Base-by-base conservation (phyloP, 2,888 invertebrate genomes). In the Sesamia inferens region DNA sequence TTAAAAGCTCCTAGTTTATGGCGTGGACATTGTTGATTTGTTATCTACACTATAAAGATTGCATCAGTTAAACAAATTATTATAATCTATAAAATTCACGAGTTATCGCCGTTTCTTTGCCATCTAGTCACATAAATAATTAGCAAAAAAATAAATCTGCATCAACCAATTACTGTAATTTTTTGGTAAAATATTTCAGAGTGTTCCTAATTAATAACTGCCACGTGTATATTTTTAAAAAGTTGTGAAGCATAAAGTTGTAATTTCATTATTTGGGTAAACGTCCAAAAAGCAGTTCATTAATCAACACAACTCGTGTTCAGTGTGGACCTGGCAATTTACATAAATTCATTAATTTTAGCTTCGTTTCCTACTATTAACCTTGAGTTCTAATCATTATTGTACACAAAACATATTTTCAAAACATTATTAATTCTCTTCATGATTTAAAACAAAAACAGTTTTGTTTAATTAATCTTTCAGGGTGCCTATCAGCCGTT, bases 301-400 rank as follows among this genome's bases (percentile, higher is more conserved):
- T 94, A 95, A 94, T 95, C 94, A 94, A 92, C 84, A 89, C 90
- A 89, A 90, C 91, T 91, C 91, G 91, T 88, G 88, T 90, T 86
- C 85, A 84, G 87, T 85, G 66, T 65, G 85, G 82, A 84, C 88
- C 89, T 82, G 77, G 88, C 85, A 87, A 94, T 94, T 95, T 92
- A 90, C 94, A 94, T 94, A 94, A 93, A 93, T 94, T 90, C 91
- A 92, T 93, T 92, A 94, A 90, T 90, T 88, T 88, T 85, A 76
- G 81, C 80, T 88, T 86, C 76, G 84, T 87, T 85, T 86, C 79
- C 81, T 73, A 81, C 85, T 82, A 87, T 85, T 84, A 88, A 79
- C 85, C 88, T 86, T 85, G 83, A 85, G 85, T 82, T 84, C 67
- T 79, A 76, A 84, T 84, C 70, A 74, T 72, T 76, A 65, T 55